A percentile compares a stretch with the other conserved stretches of the same genome.
Conservation (phyloP, 2,113 vertebrate species). For the Amia ocellicauda region DNA sequence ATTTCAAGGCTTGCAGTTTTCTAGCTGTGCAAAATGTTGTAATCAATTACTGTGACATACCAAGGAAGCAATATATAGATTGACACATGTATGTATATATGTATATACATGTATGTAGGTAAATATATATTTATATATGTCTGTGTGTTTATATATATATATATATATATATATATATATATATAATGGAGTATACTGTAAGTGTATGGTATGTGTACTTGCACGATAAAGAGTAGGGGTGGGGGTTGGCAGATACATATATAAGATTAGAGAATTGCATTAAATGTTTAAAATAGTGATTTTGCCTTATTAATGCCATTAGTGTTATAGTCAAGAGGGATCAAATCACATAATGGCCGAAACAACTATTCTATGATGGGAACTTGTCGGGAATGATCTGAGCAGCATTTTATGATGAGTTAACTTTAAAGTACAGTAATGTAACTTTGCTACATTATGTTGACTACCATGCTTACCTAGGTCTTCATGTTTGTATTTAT, state of each 20-base stretch:
- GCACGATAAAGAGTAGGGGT: neutral
- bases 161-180: too few species aligned
- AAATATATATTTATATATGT: too few species aligned
- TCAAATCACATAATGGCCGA: constrained; percentile 68
- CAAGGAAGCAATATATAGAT: constrained; percentile 39
- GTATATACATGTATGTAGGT: too few species aligned
- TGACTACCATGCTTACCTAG: neutral
- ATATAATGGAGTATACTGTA: neutral
- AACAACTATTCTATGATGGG: constrained; percentile 66
- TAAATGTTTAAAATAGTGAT: constrained; percentile 67
- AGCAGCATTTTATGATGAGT: constrained; percentile 61
- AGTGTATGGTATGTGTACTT: neutral
- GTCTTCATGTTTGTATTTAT: neutral
- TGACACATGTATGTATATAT: too few species aligned
- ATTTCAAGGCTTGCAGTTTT: constrained; percentile 59
- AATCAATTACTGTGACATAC: constrained; percentile 47
- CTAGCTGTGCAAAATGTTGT: constrained; percentile 57
- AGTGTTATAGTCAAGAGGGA: constrained; percentile 75
- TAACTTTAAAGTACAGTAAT: constrained; percentile 50
- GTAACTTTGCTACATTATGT: constrained; percentile 38
- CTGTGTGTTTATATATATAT: constrained; percentile 25
- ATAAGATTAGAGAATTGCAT: constrained; percentile 52
- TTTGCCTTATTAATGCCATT: constrained; percentile 79
- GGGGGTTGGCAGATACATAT: constrained; percentile 33
- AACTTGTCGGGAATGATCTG: constrained; percentile 65